Percentiles rank a stretch among this genome's conserved stretches.
phyloP scores from a whole-genome alignment of 1,140 invertebrate species.

The Heliothis virescens region DNA sequence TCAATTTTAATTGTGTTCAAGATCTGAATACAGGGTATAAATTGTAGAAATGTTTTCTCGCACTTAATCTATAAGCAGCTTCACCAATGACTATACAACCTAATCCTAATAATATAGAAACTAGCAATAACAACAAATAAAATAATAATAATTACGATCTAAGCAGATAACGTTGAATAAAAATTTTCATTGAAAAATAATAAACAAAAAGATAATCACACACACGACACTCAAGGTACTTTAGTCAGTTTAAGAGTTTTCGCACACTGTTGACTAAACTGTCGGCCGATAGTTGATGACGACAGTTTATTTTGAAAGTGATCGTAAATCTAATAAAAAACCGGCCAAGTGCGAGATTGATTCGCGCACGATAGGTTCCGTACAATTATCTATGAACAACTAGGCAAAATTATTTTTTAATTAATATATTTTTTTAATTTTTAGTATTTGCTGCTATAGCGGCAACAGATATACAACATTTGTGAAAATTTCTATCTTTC shows the following conservation, averaged over 20 bases:
- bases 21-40: no score
- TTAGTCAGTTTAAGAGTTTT: slow-evolving; percentile 2
- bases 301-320: background rate
- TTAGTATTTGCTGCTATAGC: no score
- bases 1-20: background rate
- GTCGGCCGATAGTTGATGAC: no score
- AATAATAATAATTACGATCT: slow-evolving; percentile 55
- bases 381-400: no score
- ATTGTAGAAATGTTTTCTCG: slow-evolving; percentile 9
- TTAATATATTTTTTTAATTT: no score
- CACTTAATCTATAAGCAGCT: background rate
- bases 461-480: no score
- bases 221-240: slow-evolving; percentile 48
- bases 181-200: slow-evolving; percentile 55
- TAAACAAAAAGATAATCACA: slow-evolving; percentile 66
- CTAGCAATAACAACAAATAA: slow-evolving; percentile 53
- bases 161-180: slow-evolving; percentile 69
- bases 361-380: no score
- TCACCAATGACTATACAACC: slow-evolving; percentile 12
- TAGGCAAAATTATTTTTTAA: no score
- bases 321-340: no score
- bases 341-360: no score
- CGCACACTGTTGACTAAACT: background rate
- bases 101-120: slow-evolving; percentile 17
- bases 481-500: no score